A percentile compares a stretch with the other conserved stretches of the same genome.
Evolutionary conservation across 2,797 vertebrate genomes (phyloP).

Genomic region (Rhynchotus rufescens): DNA sequence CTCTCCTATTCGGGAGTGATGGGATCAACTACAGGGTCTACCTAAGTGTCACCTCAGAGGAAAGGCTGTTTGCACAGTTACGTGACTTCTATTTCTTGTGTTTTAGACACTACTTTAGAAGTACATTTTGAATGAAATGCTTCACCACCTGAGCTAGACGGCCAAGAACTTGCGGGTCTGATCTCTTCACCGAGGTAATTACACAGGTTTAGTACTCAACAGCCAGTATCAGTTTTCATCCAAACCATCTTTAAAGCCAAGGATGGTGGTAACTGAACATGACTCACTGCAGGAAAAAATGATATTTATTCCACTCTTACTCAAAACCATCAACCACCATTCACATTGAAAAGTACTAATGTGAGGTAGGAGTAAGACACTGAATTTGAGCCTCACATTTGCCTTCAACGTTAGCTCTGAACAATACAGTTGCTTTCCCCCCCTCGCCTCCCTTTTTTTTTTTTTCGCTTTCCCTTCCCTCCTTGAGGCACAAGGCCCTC

Average conservation of each 20-base stretch:
- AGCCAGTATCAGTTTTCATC: neutral
- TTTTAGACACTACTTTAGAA: neutral
- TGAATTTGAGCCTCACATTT: neutral
- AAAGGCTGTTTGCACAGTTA: neutral
- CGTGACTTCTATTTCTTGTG: neutral
- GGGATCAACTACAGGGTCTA: neutral
- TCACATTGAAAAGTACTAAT: neutral
- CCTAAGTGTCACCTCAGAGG: neutral
- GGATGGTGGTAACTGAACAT: neutral
- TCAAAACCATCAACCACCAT: neutral
- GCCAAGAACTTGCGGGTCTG: neutral
- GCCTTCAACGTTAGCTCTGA: neutral
- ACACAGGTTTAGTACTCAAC: neutral
- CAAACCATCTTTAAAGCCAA: slow-evolving; percentile 2
- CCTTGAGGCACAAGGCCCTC: neutral
- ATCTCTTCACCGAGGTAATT: neutral
- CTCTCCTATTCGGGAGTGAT: neutral
- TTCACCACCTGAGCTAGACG: neutral
- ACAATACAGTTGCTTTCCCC: neutral
- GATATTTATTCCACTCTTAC: slow-evolving; percentile 30
- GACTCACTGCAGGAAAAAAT: neutral
- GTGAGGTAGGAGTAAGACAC: neutral
- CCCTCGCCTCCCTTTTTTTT: too few relatives aligned
- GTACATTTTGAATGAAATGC: neutral
- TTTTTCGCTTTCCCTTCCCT: neutral